These are phyloP conservation scores for Tetraneura akinire DNA, from an alignment of 1,140 invertebrate genomes.

Conservation along the genomic window DNA sequence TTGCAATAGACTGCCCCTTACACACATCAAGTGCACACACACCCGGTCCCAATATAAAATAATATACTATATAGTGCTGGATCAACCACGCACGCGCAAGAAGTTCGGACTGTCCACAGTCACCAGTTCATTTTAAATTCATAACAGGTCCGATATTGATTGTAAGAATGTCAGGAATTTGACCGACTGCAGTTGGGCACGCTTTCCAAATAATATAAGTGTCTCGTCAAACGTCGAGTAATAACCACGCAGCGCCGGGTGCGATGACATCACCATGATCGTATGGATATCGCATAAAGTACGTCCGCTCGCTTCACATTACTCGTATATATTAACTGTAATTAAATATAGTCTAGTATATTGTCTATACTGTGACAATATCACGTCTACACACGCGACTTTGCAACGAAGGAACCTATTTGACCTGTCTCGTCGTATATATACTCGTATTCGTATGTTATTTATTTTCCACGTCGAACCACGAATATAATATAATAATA, in stretches of 20 bases:
- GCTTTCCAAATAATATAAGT: constrained; percentile 43
- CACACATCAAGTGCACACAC: not conserved
- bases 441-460: too few relatives aligned
- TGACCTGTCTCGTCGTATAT: too few relatives aligned
- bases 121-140: constrained; percentile 42
- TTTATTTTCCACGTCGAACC: too few relatives aligned
- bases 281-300: not conserved
- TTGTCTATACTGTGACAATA: too few relatives aligned
- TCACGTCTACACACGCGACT: too few relatives aligned
- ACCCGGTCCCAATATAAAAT: not conserved
- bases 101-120: not conserved
- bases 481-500: too few relatives aligned
- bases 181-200: constrained; percentile 34
- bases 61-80: too few relatives aligned
- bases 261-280: constrained; percentile 8
- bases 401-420: too few relatives aligned
- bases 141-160: constrained; percentile 44
- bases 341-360: too few relatives aligned
- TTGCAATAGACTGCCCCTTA: not conserved
- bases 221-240: not conserved
- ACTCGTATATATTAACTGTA: too few relatives aligned
- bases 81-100: not conserved
- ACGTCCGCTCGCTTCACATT: too few relatives aligned
- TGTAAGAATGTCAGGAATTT: constrained; percentile 46
- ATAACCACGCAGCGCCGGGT: not conserved